Conservation (phyloP, 2,888 invertebrate species). For the Saturnia japonica region DNA sequence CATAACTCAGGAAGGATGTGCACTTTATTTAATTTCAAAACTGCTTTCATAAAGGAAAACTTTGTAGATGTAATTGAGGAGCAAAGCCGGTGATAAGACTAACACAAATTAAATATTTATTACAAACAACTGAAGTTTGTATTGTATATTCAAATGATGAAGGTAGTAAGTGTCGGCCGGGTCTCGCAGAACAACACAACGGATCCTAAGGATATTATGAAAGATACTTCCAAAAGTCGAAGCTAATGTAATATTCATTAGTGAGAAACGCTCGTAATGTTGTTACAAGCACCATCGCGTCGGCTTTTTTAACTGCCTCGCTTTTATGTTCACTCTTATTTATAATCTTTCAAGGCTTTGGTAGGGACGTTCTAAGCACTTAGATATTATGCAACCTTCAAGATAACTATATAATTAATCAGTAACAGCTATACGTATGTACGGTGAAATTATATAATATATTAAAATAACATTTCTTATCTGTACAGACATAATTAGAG, state of each 20-base stretch:
- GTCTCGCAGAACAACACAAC: neutral
- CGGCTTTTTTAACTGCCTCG: constrained; percentile 13
- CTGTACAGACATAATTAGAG: too few species aligned
- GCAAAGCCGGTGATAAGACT: neutral
- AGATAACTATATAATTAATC: neutral
- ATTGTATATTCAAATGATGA: neutral
- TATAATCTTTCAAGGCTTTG: constrained; percentile 1
- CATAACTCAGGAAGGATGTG: neutral
- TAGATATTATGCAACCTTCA: neutral
- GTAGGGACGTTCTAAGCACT: neutral
- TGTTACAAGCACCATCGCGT: constrained; percentile 2
- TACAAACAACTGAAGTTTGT: neutral
- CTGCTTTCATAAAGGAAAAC: neutral
- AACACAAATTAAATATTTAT: neutral
- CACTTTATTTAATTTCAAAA: neutral
- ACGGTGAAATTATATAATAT: too few species aligned
- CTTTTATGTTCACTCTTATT: constrained; percentile 11
- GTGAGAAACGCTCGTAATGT: constrained; percentile 4
- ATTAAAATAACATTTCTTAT: too few species aligned
- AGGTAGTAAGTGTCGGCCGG: neutral
- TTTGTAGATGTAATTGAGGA: neutral
- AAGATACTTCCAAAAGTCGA: constrained; percentile 17
- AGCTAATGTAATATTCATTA: constrained; percentile 30
- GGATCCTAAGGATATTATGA: neutral
- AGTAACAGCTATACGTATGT: too few species aligned